Percentiles rank a stretch among this genome's conserved stretches.
Evolutionary conservation across 1,140 invertebrate species (phyloP).

Genomic region (Drosophila kohkoa): DNA sequence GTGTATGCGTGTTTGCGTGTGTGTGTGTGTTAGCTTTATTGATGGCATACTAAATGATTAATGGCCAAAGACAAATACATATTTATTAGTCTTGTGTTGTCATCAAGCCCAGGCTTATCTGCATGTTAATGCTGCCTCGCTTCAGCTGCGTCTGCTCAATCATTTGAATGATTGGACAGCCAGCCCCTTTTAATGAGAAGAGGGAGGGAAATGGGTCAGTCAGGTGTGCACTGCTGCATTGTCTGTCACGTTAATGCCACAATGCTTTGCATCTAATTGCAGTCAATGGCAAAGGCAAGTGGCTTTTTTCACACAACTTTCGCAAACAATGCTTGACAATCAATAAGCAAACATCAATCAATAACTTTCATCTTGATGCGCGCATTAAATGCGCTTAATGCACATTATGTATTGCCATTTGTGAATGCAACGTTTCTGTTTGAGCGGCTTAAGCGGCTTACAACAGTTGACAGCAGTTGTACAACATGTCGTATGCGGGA

Average conservation of each 20-base stretch:
- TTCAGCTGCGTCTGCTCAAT: slow-evolving; percentile 21
- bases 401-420: slow-evolving; percentile 53
- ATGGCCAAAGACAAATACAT: slow-evolving; percentile 33
- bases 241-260: not conserved
- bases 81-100: slow-evolving; percentile 36
- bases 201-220: not conserved
- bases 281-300: not conserved
- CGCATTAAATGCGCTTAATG: slow-evolving; percentile 53
- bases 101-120: slow-evolving; percentile 37
- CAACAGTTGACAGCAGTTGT: slow-evolving; percentile 43
- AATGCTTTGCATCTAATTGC: slow-evolving; percentile 12
- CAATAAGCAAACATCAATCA: slow-evolving; percentile 43
- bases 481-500: slow-evolving; percentile 60
- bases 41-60: slow-evolving; percentile 50
- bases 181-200: not conserved
- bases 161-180: slow-evolving; percentile 27
- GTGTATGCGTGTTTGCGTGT: not conserved
- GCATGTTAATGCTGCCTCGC: slow-evolving; percentile 29
- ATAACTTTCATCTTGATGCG: slow-evolving; percentile 5
- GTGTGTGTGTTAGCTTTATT: slow-evolving; percentile 35
- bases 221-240: slow-evolving; percentile 8
- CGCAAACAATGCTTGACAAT: slow-evolving; percentile 5
- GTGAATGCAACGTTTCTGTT: slow-evolving; percentile 34
- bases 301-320: not conserved
- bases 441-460: slow-evolving; percentile 66